phyloP scores from a whole-genome alignment of 2,113 vertebrate species.

The Oryzias curvinotus region DNA sequence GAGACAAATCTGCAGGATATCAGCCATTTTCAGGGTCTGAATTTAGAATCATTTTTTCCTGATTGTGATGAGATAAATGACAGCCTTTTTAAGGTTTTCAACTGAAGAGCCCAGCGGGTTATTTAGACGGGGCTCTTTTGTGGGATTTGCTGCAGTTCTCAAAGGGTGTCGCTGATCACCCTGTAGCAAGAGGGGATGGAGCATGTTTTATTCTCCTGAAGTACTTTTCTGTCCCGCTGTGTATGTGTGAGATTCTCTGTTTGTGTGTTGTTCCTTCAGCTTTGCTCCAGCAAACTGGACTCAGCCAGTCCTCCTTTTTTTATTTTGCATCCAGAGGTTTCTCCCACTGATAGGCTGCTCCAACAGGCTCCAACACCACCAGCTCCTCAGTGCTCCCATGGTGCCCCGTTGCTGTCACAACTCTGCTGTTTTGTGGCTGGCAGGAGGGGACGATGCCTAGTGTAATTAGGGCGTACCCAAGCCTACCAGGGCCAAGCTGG shows the following conservation, averaged over 20 bases:
- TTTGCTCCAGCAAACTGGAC: conserved; percentile 19
- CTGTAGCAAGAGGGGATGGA: conserved; percentile 33
- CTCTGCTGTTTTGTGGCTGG: conserved; percentile 40
- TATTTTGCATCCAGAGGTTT: conserved; percentile 22
- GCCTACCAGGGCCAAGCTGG: conserved; percentile 40
- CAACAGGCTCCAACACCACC: conserved; percentile 17
- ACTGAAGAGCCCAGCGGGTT: conserved; percentile 29
- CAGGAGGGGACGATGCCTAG: conserved; percentile 50
- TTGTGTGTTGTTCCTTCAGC: conserved; percentile 2
- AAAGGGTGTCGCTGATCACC: conserved; percentile 50
- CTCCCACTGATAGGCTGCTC: conserved; percentile 40
- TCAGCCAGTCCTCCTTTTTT: conserved; percentile 23
- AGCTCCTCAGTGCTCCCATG: conserved; percentile 46
- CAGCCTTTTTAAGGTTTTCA: conserved; percentile 25
- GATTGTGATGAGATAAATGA: conserved; percentile 37
- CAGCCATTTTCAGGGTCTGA: conserved; percentile 27
- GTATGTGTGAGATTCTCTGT: conserved; percentile 5
- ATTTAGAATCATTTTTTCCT: conserved; percentile 29
- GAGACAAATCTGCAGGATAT: conserved; percentile 19
- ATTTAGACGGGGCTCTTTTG: conserved; percentile 32
- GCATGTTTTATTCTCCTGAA: conserved; percentile 52
- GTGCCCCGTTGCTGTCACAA: conserved; percentile 57
- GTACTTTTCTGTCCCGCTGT: conserved; percentile 40
- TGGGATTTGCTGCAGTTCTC: conserved; percentile 41
- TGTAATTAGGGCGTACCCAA: conserved; percentile 69